phyloP scores from a whole-genome alignment of 2,888 invertebrate species.

The Ganaspis brasiliensis region DNA sequence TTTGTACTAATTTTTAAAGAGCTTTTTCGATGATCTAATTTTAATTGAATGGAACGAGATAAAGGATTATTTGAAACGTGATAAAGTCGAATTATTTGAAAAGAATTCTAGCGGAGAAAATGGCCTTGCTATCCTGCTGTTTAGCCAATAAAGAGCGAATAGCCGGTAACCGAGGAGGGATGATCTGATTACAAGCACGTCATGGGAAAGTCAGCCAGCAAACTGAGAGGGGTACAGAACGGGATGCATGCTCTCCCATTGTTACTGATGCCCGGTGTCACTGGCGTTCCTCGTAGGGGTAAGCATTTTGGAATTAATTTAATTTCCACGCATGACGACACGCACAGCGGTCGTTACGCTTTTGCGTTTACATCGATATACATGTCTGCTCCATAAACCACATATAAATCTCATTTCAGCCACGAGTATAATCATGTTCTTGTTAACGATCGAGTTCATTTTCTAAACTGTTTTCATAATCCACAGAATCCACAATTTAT shows the following conservation, averaged over 20 bases:
- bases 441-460: conserved; percentile 33
- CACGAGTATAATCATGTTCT: conserved; percentile 36
- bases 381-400: conserved; percentile 41
- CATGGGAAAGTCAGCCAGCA: conserved; percentile 78
- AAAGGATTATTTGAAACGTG: not conserved
- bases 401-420: conserved; percentile 34
- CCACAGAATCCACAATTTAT: conserved; percentile 10
- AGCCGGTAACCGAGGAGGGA: conserved; percentile 65
- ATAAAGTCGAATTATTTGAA: not conserved
- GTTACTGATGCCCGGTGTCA: conserved; percentile 65
- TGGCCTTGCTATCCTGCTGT: conserved; percentile 45
- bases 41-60: not conserved
- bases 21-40: not conserved
- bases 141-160: conserved; percentile 54
- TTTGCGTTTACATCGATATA: conserved; percentile 42
- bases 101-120: not conserved
- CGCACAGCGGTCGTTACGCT: conserved; percentile 57
- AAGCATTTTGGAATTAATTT: conserved; percentile 71
- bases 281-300: conserved; percentile 66
- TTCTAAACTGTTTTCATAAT: conserved; percentile 21
- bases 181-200: conserved; percentile 78
- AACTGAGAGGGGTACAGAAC: conserved; percentile 59
- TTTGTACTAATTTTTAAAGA: not conserved
- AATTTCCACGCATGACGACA: conserved; percentile 69
- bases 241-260: conserved; percentile 70